Evolutionary conservation across 2,113 vertebrate species (phyloP), one percentile per base, ranked within the genome.

Genomic region (Oplegnathus fasciatus): DNA sequence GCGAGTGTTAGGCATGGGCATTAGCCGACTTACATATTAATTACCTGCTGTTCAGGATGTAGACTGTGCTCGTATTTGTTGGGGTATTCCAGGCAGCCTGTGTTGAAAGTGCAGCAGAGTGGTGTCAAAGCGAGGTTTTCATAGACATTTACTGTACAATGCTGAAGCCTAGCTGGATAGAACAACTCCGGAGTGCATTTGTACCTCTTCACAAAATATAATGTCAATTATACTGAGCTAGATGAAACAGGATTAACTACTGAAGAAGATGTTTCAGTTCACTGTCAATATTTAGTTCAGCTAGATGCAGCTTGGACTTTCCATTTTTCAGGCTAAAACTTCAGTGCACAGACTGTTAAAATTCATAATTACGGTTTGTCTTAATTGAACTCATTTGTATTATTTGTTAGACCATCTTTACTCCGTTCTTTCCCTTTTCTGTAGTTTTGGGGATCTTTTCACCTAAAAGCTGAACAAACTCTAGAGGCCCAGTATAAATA

Each of bases 11-110:
- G 62, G 17, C 30, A n/a, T 37, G 4, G 46, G 37, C 62, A 44
- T 74, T 37, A 68, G 3, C 46, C 9, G 20, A 72, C 22, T 73
- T 68, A 57, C 70, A 79, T 67, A 80, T 61, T 75, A 71, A 79
- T 80, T 28, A 76, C 34, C 24, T 71, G 32, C 10, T 26, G 6
- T 72, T 67, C 46, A 73, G 48, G 60, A 57, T 69, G 32, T 22
- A 64, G 52, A 61, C n/a, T 20, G 11, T 17, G 24, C 32, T 85
- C 22, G 4, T n/a, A n/a, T 55, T 64, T 44, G 32, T 34, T 5
- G 3, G 11, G 50, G n/a, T 55, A 46, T 57, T 55, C 9, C 22
- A 9, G 30, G 42, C 17, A n/a, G 34, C 2, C n/a, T 71, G 67
- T 78, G 58, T 50, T 74, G 6, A 34, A n/a, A 64, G 42, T 14